A percentile compares a stretch with the other conserved stretches of the same genome.
These are phyloP conservation scores for Aricia agestis DNA, from an alignment of 1,140 invertebrate species.

Conservation along the genomic window DNA sequence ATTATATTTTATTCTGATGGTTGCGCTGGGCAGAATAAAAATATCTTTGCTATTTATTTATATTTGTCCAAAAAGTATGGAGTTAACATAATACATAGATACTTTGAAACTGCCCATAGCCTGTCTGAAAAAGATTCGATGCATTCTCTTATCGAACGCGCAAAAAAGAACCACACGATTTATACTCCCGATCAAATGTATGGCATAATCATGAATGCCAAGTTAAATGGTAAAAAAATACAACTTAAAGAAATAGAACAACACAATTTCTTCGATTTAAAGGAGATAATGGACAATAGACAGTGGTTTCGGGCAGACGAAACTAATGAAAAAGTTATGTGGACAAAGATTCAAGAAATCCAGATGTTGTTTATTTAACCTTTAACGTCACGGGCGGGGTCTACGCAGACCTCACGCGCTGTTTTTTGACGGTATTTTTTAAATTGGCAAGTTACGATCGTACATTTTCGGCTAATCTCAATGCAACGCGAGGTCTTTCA, in stretches of 20 bases:
- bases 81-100: conserved; percentile 42
- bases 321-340: not conserved
- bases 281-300: not conserved
- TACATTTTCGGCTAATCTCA: too few relatives aligned
- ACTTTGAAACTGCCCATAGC: conserved; percentile 42
- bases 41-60: conserved; percentile 42
- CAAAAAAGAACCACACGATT: conserved; percentile 33
- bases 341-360: not conserved
- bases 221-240: conserved; percentile 9
- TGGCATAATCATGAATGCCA: conserved; percentile 24
- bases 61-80: conserved; percentile 33
- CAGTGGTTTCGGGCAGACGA: not conserved
- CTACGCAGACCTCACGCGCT: too few relatives aligned
- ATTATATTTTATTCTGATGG: conserved; percentile 45
- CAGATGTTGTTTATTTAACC: too few relatives aligned
- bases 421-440: too few relatives aligned
- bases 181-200: conserved; percentile 32
- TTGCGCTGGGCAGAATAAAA: conserved; percentile 51
- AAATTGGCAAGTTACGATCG: too few relatives aligned
- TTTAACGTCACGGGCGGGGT: too few relatives aligned
- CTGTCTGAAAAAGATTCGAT: conserved; percentile 44
- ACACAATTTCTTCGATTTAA: not conserved
- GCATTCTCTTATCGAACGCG: conserved; percentile 42
- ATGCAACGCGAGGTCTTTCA: too few relatives aligned
- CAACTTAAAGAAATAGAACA: not conserved